A percentile compares a stretch with the other conserved stretches of the same genome.
phyloP scores from a whole-genome alignment of 30 jellyfish, hydroid and myxozoan species.

The Aurelia sp. region DNA sequence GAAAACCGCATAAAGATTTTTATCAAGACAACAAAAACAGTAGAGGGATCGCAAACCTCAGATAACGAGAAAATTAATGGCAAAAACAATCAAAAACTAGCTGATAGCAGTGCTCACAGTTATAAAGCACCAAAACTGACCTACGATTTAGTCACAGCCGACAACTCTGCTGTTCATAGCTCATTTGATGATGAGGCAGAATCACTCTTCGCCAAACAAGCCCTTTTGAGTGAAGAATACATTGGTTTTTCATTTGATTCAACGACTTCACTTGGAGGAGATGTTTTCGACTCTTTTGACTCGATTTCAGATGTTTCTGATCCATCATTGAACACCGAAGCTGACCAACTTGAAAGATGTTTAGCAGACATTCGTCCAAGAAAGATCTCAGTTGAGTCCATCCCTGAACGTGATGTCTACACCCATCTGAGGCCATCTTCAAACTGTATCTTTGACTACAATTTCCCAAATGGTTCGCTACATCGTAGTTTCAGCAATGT shows the following conservation, averaged over 20 bases:
- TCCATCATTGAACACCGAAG: constrained; percentile 38
- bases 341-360: constrained; percentile 53
- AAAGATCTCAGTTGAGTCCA: constrained; percentile 29
- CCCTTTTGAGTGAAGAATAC: constrained; percentile 30
- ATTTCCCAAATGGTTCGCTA: constrained; percentile 25
- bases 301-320: constrained; percentile 47
- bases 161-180: not conserved
- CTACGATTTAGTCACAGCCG: constrained; percentile 22
- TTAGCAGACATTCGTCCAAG: constrained; percentile 30
- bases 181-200: not conserved
- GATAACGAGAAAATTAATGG: not conserved
- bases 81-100: not conserved
- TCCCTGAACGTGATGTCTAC: not conserved
- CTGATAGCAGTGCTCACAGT: not conserved
- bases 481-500: constrained; percentile 68
- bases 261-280: constrained; percentile 38
- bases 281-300: constrained; percentile 62
- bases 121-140: constrained; percentile 38
- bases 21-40: not conserved
- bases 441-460: constrained; percentile 21
- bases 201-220: not conserved
- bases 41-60: not conserved
- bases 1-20: not conserved
- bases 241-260: constrained; percentile 66
- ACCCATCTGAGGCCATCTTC: not conserved